These are phyloP conservation scores for Tachuris rubrigastra DNA, from an alignment of 2,113 vertebrate genomes.

Conservation along the genomic window DNA sequence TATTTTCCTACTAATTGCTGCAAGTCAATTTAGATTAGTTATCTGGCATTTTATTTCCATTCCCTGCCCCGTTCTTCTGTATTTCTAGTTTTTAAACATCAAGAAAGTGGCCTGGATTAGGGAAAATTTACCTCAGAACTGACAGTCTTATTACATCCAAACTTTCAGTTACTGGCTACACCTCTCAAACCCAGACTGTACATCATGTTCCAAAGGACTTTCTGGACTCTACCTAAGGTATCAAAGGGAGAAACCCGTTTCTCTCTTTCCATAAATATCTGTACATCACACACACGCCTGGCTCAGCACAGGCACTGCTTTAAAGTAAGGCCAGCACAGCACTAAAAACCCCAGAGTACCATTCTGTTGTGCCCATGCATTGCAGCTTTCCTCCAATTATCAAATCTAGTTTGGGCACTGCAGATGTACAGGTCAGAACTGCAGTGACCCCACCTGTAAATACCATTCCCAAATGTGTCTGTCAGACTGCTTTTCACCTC, in stretches of 20 bases:
- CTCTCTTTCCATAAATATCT: not conserved
- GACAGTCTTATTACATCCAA: not conserved
- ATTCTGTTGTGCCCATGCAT: accelerated
- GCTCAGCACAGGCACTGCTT: not conserved
- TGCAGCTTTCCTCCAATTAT: not conserved
- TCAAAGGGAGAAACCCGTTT: not conserved
- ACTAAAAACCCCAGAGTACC: accelerated
- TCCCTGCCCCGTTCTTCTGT: not conserved
- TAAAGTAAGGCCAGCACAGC: not conserved
- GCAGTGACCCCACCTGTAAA: not conserved
- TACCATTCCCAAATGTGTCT: not conserved
- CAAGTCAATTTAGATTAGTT: not conserved
- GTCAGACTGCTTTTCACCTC: not conserved
- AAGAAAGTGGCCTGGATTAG: not conserved
- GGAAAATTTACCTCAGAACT: not conserved
- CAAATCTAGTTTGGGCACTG: not conserved
- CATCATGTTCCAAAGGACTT: not conserved
- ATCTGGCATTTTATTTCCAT: not conserved
- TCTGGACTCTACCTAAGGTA: not conserved
- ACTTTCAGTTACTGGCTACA: not conserved
- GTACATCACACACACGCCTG: not conserved
- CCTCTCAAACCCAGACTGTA: not conserved
- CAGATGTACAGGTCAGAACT: not conserved
- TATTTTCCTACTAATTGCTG: not conserved
- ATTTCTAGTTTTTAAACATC: not conserved